A percentile compares a stretch with the other conserved stretches of the same genome.
phyloP scores from a whole-genome alignment of 2,797 vertebrate genomes.

The Synaphobranchus kaupii region DNA sequence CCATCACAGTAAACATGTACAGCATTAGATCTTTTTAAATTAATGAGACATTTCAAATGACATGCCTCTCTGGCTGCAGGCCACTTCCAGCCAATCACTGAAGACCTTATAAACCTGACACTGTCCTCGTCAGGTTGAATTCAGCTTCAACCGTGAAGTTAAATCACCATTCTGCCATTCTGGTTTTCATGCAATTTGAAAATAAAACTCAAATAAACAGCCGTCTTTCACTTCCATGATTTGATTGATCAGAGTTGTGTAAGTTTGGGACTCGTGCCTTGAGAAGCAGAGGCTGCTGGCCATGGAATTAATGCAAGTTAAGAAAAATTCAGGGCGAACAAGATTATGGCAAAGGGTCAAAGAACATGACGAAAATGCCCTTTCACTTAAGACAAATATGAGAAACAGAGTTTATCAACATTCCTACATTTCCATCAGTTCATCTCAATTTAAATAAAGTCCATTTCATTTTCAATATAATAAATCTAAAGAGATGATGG shows the following conservation, averaged over 20 bases:
- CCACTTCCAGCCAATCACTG: not conserved
- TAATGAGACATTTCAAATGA: constrained; percentile 17
- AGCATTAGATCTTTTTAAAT: constrained; percentile 23
- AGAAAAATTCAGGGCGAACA: not conserved
- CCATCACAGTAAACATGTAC: not conserved
- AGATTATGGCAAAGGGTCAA: not conserved
- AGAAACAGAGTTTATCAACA: not conserved
- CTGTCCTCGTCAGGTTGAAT: not conserved
- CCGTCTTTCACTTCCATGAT: too few species aligned
- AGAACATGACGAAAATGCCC: not conserved
- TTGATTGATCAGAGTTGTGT: not conserved
- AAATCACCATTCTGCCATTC: not conserved
- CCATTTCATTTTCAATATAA: not conserved
- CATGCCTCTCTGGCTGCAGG: not conserved
- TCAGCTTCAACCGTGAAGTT: not conserved
- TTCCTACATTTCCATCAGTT: not conserved
- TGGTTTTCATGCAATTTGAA: not conserved
- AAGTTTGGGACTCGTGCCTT: not conserved
- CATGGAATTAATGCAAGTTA: not conserved
- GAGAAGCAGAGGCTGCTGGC: not conserved
- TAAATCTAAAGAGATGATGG: not conserved
- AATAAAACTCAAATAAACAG: not conserved
- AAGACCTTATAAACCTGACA: not conserved
- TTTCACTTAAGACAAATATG: not conserved
- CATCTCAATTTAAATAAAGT: not conserved